A percentile compares a stretch with the other conserved stretches of the same genome.
Evolutionary conservation across 1,140 invertebrate species (phyloP).

Genomic region (Magallana ariakensis): DNA sequence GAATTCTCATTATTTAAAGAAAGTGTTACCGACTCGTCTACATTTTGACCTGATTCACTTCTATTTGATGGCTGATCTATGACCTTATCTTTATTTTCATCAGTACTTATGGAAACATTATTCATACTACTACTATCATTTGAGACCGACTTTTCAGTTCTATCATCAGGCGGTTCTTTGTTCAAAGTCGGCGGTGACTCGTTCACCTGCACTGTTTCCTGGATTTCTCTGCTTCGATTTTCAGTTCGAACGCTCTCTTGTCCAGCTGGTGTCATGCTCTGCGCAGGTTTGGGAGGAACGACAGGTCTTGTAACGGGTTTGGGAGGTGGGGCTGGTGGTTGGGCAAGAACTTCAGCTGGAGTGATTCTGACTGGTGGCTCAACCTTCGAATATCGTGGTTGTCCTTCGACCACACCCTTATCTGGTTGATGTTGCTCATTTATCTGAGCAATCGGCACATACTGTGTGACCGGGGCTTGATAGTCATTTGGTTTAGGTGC

Average conservation of each 20-base stretch:
- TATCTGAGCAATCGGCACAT: slow-evolving; percentile 18
- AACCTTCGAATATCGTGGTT: neutral
- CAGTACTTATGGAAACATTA: neutral
- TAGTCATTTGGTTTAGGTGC: neutral
- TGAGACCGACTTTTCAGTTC: neutral
- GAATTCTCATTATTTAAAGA: slow-evolving; percentile 14
- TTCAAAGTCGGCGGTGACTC: neutral
- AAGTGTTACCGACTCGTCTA: neutral
- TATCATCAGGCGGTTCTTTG: neutral
- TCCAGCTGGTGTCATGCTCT: neutral
- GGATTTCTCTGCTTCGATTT: neutral
- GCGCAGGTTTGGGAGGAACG: neutral
- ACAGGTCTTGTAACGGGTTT: neutral
- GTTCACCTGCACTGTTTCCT: neutral
- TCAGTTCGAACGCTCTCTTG: neutral
- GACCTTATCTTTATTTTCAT: neutral
- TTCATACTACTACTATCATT: too few relatives aligned
- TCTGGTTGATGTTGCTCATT: neutral
- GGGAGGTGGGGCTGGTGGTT: neutral
- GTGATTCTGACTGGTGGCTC: slow-evolving; percentile 2
- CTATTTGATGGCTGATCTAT: neutral
- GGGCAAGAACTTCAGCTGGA: neutral
- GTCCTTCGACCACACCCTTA: neutral
- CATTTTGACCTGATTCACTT: neutral
- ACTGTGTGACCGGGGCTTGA: neutral